Base-by-base conservation (phyloP, 1,140 invertebrate species). In the Lutraria rhynchaena region DNA sequence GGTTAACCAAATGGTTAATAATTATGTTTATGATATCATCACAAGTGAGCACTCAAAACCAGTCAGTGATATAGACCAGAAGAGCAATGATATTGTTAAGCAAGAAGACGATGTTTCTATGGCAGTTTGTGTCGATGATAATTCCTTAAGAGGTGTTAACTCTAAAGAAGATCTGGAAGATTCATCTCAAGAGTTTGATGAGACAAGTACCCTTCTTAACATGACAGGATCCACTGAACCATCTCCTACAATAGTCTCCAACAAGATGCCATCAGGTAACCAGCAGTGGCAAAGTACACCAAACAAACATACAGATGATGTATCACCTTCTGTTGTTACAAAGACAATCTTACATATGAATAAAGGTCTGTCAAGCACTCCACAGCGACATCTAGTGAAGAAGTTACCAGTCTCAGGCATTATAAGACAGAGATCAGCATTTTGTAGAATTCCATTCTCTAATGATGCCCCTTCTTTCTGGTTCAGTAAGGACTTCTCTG, bases 401-500 rank as follows among this genome's bases (percentile, higher is more conserved):
- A 75, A 33, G 29, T 27, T 67, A 33, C 75, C 75, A 67, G 61
- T 24, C 13, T 37, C 24, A 49, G 53, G 53, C 9, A 1, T 22
- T 44, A 51, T 46, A n/a, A 71, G 49, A 73, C 55, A 73, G 19
- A 35, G 24, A 17, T 63, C 55, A 11, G 65, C 67, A n/a, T 73
- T 49, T 29, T 81, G 78, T 33, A 73, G 57, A 73, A 81, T 81
- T 31, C 78, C 78, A 73, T 81, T 81, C 22, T 24, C 17, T 24
- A 22, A 24, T 41, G 49, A 74, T 60, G 41, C 33, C n/a, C 58
- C 41, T 35, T 49, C 69, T 35, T 61, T 37, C 22, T 81, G 67
- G 78, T 81, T 81, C 24, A 73, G 78, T 55, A 81, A 81, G n/a
- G 67, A 81, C 41, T 71, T 63, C 44, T 9, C 27, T 22, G 78